Conservation (phyloP, 2,113 vertebrate genomes). For the Potamarius usumacintae region DNA sequence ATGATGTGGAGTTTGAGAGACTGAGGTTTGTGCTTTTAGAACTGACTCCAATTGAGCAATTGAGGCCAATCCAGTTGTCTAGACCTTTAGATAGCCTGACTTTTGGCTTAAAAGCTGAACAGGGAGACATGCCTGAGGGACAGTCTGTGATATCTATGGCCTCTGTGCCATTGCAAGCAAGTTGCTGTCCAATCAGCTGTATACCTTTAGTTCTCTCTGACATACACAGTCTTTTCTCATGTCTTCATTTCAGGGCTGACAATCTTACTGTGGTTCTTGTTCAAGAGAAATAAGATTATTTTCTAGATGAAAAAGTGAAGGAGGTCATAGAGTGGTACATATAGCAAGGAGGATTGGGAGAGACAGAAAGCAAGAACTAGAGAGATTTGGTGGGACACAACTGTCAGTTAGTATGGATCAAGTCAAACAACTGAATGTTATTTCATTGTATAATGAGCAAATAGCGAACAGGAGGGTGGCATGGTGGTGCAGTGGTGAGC, state of each 20-base stretch:
- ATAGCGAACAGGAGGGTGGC: too few species aligned
- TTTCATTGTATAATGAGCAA: neutral
- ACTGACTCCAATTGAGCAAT: neutral
- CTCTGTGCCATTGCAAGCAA: conserved; percentile 18
- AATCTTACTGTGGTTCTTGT: neutral
- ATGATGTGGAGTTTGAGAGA: conserved; percentile 88
- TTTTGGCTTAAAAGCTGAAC: conserved; percentile 4
- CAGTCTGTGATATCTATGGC: neutral
- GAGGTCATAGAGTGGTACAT: neutral
- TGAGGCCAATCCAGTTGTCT: neutral
- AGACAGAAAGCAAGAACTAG: neutral
- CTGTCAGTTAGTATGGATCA: neutral
- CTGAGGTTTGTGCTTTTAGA: conserved; percentile 62
- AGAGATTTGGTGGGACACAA: neutral
- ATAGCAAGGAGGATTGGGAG: neutral
- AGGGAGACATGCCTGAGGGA: neutral
- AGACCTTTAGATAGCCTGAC: conserved; percentile 22
- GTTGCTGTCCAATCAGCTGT: conserved; percentile 19
- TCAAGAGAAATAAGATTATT: conserved; percentile 23
- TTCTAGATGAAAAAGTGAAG: conserved; percentile 3
- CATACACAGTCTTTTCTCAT: neutral
- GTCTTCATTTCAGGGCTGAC: neutral
- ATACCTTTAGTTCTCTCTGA: neutral
- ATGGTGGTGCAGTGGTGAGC: too few species aligned
- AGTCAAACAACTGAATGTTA: neutral